Evolutionary conservation across 2,888 invertebrate genomes (phyloP).

Genomic region (Drosophila neotestacea): DNA sequence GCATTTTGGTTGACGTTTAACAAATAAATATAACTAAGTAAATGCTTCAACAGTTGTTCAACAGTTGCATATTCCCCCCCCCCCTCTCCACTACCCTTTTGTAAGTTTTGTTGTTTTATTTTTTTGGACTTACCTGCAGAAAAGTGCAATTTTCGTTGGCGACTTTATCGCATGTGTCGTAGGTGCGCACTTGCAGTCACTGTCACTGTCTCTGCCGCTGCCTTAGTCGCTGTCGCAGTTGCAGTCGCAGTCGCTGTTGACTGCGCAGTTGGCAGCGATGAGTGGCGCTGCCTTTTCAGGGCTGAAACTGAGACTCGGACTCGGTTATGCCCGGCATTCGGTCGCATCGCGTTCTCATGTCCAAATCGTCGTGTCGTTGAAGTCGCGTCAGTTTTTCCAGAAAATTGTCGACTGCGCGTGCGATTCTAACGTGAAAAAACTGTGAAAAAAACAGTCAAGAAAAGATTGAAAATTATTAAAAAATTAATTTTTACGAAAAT

Average conservation of each 20-base stretch:
- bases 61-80: neutral
- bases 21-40: neutral
- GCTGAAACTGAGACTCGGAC: slow-evolving; percentile 55
- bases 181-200: slow-evolving; percentile 15
- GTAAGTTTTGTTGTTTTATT: slow-evolving; percentile 12
- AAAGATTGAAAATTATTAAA: neutral
- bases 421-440: slow-evolving; percentile 44
- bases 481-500: neutral
- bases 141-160: slow-evolving; percentile 56
- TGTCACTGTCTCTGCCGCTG: slow-evolving; percentile 15
- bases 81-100: neutral
- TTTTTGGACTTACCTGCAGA: slow-evolving; percentile 51
- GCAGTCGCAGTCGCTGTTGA: slow-evolving; percentile 15
- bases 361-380: slow-evolving; percentile 62
- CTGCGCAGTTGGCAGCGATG: slow-evolving; percentile 36
- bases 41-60: neutral
- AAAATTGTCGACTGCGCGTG: slow-evolving; percentile 41
- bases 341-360: slow-evolving; percentile 80
- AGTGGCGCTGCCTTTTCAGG: slow-evolving; percentile 44
- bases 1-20: neutral
- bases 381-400: slow-evolving; percentile 24
- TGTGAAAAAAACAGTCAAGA: slow-evolving; percentile 10
- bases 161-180: slow-evolving; percentile 14
- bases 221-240: slow-evolving; percentile 20
- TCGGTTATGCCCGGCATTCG: slow-evolving; percentile 77